Percentiles rank a stretch among this genome's conserved stretches.
Evolutionary conservation across 2,888 invertebrate genomes (phyloP).

Genomic region (Apamea crenata): DNA sequence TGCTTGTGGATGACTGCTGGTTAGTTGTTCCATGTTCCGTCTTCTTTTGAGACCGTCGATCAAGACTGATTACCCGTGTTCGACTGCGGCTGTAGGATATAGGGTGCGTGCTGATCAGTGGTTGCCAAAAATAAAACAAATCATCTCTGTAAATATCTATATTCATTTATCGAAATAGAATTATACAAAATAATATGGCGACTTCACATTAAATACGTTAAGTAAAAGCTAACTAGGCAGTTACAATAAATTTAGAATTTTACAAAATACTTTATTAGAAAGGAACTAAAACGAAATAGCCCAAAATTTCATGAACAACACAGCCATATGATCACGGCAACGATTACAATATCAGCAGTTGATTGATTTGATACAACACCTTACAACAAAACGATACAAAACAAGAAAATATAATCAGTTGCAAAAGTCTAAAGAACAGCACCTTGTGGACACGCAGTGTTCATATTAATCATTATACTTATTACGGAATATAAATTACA

Average conservation of each 20-base stretch:
- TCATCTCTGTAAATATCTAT: constrained; percentile 53
- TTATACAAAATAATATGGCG: constrained; percentile 70
- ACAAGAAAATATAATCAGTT: constrained; percentile 32
- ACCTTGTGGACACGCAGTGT: neutral
- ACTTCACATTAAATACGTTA: constrained; percentile 48
- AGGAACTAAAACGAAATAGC: constrained; percentile 57
- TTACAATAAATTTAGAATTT: constrained; percentile 58
- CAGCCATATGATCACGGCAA: constrained; percentile 60
- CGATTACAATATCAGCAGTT: constrained; percentile 38
- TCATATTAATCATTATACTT: neutral
- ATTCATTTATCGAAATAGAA: constrained; percentile 55
- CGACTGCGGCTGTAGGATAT: neutral
- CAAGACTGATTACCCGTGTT: neutral
- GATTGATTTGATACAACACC: constrained; percentile 1
- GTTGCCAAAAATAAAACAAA: constrained; percentile 45
- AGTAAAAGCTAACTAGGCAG: constrained; percentile 59
- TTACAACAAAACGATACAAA: constrained; percentile 7
- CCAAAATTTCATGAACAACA: constrained; percentile 45
- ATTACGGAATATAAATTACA: neutral
- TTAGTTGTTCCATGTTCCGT: neutral
- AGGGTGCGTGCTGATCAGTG: neutral
- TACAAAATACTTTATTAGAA: constrained; percentile 40
- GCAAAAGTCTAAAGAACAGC: constrained; percentile 13
- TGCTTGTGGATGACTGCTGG: neutral
- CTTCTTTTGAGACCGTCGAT: neutral